Conservation (phyloP, 2,888 invertebrate genomes). For the Eupithecia subfuscata region DNA sequence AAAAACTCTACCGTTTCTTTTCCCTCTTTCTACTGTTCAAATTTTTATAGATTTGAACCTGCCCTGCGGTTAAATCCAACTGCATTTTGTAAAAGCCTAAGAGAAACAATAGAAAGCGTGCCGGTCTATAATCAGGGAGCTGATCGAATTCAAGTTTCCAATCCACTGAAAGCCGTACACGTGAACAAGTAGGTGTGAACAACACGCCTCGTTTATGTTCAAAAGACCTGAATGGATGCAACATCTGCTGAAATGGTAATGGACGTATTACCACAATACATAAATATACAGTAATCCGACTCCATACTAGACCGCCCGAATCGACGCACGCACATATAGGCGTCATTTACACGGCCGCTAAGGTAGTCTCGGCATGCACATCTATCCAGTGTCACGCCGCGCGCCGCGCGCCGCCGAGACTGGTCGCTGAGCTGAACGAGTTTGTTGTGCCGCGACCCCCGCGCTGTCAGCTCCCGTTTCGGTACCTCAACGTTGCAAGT, state of each 20-base stretch:
- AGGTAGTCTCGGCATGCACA: too few species aligned
- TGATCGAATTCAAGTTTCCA: slow-evolving; percentile 52
- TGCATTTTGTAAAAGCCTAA: neutral
- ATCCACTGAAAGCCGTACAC: slow-evolving; percentile 55
- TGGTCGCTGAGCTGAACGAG: too few species aligned
- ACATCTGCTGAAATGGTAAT: slow-evolving; percentile 39
- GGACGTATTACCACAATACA: too few species aligned
- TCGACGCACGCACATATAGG: too few species aligned
- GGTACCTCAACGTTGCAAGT: too few species aligned
- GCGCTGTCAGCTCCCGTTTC: too few species aligned
- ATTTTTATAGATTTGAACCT: neutral
- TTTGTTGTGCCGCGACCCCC: too few species aligned
- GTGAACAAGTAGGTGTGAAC: slow-evolving; percentile 34
- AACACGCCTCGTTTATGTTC: slow-evolving; percentile 30
- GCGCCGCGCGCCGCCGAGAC: too few species aligned
- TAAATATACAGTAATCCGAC: too few species aligned
- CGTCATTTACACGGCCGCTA: too few species aligned
- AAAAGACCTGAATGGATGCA: slow-evolving; percentile 35
- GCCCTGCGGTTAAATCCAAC: neutral
- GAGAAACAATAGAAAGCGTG: neutral
- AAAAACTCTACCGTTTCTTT: neutral
- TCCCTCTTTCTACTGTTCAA: neutral
- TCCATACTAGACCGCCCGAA: too few species aligned
- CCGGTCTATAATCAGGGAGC: slow-evolving; percentile 3
- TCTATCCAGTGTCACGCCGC: too few species aligned